Conservation (phyloP, 2,888 invertebrate genomes). For the Drosophila nr. fundita region DNA sequence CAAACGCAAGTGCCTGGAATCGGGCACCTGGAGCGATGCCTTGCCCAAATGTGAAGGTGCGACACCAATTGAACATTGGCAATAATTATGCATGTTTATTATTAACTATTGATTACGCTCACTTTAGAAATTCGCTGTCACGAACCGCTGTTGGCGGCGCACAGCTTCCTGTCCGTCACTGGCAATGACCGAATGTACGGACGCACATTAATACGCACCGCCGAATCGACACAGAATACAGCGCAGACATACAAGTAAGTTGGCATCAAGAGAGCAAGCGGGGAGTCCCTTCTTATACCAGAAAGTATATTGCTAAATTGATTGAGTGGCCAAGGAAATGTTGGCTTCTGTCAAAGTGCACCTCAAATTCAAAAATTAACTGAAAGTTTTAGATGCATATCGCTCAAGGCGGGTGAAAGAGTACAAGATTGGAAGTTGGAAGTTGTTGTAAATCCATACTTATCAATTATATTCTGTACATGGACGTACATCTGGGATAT, state of each 20-base stretch:
- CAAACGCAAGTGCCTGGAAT: constrained; percentile 90
- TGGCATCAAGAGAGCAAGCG: not conserved
- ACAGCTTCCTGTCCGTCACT: constrained; percentile 94
- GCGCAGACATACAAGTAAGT: constrained; percentile 90
- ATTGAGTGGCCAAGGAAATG: not conserved
- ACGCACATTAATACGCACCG: constrained; percentile 91
- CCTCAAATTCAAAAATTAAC: too few relatives aligned
- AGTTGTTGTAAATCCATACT: not conserved
- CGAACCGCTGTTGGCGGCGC: constrained; percentile 92
- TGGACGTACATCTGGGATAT: not conserved
- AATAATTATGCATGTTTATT: not conserved
- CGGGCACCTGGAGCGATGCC: constrained; percentile 92
- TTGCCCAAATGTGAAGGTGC: constrained; percentile 92
- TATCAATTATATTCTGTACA: not conserved
- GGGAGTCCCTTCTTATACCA: not conserved
- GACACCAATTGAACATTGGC: too few relatives aligned
- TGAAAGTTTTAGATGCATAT: too few relatives aligned
- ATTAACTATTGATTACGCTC: not conserved
- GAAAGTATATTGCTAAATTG: not conserved
- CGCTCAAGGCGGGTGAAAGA: too few relatives aligned
- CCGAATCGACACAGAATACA: constrained; percentile 88
- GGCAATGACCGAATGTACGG: constrained; percentile 96
- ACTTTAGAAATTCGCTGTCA: constrained; percentile 92
- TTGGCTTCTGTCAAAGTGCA: not conserved
- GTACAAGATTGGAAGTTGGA: not conserved